Evolutionary conservation across 92 coral and sea anemone genomes (phyloP).

Genomic region (Phenganax subtilis): DNA sequence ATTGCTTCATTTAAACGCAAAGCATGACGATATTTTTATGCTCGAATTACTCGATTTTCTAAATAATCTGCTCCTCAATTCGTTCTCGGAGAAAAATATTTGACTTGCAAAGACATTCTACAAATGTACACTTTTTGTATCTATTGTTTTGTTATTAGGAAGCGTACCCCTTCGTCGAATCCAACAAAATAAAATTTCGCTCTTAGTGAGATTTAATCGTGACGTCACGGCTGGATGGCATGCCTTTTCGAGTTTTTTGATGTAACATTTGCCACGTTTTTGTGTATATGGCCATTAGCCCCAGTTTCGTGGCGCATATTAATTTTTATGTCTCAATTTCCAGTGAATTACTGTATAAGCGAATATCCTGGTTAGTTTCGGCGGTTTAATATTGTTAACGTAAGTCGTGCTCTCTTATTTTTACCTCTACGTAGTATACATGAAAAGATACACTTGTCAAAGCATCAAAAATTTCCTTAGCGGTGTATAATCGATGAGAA

Average conservation of each 20-base stretch:
- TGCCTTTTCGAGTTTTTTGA: constrained; percentile 27
- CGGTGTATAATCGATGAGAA: constrained; percentile 18
- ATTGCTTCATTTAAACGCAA: no score
- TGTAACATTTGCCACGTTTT: constrained; percentile 25
- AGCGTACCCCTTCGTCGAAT: no score
- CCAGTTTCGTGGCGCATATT: background rate
- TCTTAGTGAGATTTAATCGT: background rate
- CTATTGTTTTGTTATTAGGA: no score
- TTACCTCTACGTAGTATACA: constrained; percentile 5
- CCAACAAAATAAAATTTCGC: no score
- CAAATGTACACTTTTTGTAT: no score
- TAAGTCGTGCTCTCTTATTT: constrained; percentile 18
- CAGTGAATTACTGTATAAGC: background rate
- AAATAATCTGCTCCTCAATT: no score
- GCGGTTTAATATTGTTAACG: background rate
- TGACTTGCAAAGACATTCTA: no score
- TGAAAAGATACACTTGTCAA: constrained; percentile 7
- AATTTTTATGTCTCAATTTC: constrained; percentile 1
- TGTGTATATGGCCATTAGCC: constrained; percentile 23
- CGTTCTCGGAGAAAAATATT: no score
- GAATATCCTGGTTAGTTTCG: background rate
- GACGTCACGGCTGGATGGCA: constrained; percentile 34
- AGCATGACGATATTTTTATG: no score
- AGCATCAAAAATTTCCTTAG: constrained; percentile 4
- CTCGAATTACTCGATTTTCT: no score